Evolutionary conservation across 2,113 vertebrate genomes (phyloP).

Genomic region (Lepus timidus): DNA sequence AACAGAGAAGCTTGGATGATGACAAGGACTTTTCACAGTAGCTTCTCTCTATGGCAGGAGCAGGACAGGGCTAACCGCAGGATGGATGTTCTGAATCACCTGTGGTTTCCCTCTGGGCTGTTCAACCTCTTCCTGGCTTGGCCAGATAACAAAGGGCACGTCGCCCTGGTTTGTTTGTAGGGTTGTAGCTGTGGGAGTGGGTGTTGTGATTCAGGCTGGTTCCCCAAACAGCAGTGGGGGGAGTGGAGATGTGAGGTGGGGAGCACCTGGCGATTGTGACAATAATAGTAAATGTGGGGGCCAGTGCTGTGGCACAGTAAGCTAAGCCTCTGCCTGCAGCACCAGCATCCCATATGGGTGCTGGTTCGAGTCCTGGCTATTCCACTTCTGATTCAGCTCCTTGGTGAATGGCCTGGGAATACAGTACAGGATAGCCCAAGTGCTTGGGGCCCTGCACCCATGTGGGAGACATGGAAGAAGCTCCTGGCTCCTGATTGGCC

Average conservation of each 20-base stretch:
- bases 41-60: not conserved
- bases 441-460: too few relatives aligned
- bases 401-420: too few relatives aligned
- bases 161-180: not conserved
- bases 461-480: too few relatives aligned
- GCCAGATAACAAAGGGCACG: not conserved
- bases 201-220: not conserved
- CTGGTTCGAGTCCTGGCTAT: too few relatives aligned
- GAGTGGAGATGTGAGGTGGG: fast-evolving
- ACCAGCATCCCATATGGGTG: too few relatives aligned
- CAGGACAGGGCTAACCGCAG: not conserved
- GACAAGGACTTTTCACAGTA: fast-evolving
- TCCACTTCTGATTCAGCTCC: too few relatives aligned
- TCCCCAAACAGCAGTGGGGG: not conserved
- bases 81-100: not conserved
- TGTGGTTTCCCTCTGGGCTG: not conserved
- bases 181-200: not conserved
- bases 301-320: too few relatives aligned
- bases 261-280: not conserved
- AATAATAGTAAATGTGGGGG: not conserved
- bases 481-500: too few relatives aligned
- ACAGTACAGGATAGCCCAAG: too few relatives aligned
- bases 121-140: not conserved
- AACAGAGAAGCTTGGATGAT: not conserved
- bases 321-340: too few relatives aligned